Base-by-base conservation (phyloP, 2,888 invertebrate species). In the Boloria selene region DNA sequence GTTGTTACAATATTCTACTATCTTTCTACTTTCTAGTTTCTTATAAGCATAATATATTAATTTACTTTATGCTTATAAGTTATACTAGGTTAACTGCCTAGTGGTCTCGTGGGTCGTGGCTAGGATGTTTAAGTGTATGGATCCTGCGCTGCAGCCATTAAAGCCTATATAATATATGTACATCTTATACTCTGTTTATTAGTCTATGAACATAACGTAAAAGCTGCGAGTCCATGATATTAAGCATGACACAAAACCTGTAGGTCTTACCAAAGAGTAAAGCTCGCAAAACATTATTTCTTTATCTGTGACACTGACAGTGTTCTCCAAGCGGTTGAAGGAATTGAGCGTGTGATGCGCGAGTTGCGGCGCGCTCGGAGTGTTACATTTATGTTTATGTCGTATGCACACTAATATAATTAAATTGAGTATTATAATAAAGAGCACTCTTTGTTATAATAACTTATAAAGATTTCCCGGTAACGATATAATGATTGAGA, bases 321-420 rank as follows among this genome's bases (percentile, higher is more conserved):
- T 66, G 38, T 58, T 42, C 58, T 42, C 53, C 22, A 54, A 59
- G 52, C 59, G 17, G 52, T 59, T 53, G 49, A 49, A 50, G n/a
- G 66, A 51, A 47, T 31, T 13, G 61, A 22, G 58, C 38, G 66
- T 62, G 42, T 13, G 53, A 22, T 47, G 56, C 50, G 45, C 17
- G 42, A 17, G 47, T 7, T 3, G 45, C 38, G 53, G 45, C 38
- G 53, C 53, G 38, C 49, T 42, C 7, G 51, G 63, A 64, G 58
- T 67, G 58, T 38, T 67, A 62, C 62, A 67, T 67, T 67, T 67
- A 67, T 67, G 66, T 67, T 67, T 54, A 62, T 62, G 49, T 58
- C 58, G 56, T 58, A 53, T 62, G 62, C 53, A 49, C 62, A 49
- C 45, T 3, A 61, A 62, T 53, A 49, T 54, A 42, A 38, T 22